Evolutionary conservation across 1,140 invertebrate species (phyloP).

Genomic region (Aphaenogaster rudis): DNA sequence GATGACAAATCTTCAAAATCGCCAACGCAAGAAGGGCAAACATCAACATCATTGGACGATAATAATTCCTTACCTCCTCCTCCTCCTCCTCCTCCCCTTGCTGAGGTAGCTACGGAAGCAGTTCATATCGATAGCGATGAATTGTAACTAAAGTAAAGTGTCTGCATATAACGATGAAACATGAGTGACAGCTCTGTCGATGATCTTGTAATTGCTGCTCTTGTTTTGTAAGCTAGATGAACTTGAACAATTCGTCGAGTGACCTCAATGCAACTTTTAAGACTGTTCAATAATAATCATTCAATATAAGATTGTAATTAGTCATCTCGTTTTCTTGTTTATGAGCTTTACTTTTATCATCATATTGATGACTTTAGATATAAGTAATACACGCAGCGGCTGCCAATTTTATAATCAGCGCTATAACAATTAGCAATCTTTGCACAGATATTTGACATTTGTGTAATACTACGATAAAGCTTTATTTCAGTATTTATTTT

Average conservation of each 20-base stretch:
- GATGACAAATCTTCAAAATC: slow-evolving; percentile 82
- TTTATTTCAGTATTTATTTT: not conserved
- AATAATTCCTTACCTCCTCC: slow-evolving; percentile 52
- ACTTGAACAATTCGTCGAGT: slow-evolving; percentile 25
- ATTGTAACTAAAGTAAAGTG: slow-evolving; percentile 36
- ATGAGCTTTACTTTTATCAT: slow-evolving; percentile 26
- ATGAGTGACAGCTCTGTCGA: slow-evolving; percentile 6
- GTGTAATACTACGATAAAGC: not conserved
- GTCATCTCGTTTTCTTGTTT: slow-evolving; percentile 30
- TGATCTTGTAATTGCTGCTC: slow-evolving; percentile 24
- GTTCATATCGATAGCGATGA: slow-evolving; percentile 82
- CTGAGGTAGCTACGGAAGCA: slow-evolving; percentile 82
- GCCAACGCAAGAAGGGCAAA: slow-evolving; percentile 68
- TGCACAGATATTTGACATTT: not conserved
- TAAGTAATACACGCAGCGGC: not conserved
- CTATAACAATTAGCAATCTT: not conserved
- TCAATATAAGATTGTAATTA: slow-evolving; percentile 25
- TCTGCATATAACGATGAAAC: slow-evolving; percentile 1
- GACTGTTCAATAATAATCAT: slow-evolving; percentile 52
- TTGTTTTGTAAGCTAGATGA: slow-evolving; percentile 34
- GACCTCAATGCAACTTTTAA: slow-evolving; percentile 53
- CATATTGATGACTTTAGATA: not conserved
- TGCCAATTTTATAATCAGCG: slow-evolving; percentile 35
- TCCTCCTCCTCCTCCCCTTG: slow-evolving; percentile 47
- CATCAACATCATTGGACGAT: slow-evolving; percentile 23